Base-by-base conservation (phyloP, 2,797 vertebrate genomes). In the Podargus strigoides region DNA sequence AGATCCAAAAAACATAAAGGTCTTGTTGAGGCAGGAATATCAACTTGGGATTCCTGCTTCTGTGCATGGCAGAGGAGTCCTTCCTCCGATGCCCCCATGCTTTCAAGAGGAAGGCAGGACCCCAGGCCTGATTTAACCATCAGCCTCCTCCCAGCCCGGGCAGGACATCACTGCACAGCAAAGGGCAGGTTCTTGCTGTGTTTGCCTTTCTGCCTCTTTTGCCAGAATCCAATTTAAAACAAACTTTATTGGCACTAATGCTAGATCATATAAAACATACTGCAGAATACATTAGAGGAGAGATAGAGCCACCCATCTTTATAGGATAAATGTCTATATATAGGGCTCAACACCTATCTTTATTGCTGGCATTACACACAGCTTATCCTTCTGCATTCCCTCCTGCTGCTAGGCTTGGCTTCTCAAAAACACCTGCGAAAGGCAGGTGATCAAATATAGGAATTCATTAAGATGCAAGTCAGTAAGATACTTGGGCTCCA, bases 91-190 rank as follows among this genome's bases (percentile, higher is more conserved):
- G 8, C 4, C 32, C 17, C 30, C 14, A 4, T 36, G 41, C 21
- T 42, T 30, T n/a, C 14, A 14, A 12, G 60, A 3, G 16, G 10
- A 20, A 87, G 49, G 67, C 56, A 88, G 62, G 63, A 30, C 18
- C 56, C 30, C 6, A 3, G 50, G 20, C 15, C 12, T 41, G 15
- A 13, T 42, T 3, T 3, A 36, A 7, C 16, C 10, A 9, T 0
- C 9, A 41, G 66, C n/a, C 52, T n/a, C 24, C 47, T 50, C 30
- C 59, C 66, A n/a, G 41, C 34, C 53, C 15, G 42, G 21, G 14
- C 23, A n/a, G 16, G 36, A 24, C 68, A 55, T 6, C 1, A 1
- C 42, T 26, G 9, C 15, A 30, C 41, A 50, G 28, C 78, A 64
- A 49, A 70, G 46, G 50, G 39, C 67, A 87, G 28, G 37, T 17